Percentiles rank a stretch among this genome's conserved stretches.
Evolutionary conservation across 2,797 vertebrate genomes (phyloP).

Genomic region (Sebastes itinus): DNA sequence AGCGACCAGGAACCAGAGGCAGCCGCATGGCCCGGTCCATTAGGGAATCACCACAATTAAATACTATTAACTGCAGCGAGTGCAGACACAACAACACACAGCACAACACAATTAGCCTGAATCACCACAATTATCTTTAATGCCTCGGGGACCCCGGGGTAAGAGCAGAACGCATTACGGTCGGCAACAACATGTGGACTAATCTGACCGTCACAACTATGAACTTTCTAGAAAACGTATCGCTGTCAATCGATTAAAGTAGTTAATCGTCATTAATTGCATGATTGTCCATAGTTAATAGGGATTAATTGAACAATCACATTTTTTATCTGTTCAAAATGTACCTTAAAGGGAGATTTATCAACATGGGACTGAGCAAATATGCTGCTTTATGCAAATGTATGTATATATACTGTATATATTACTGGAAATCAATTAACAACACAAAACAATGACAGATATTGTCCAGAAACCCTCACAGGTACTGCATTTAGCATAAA

Average conservation of each 20-base stretch:
- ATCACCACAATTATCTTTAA: slow-evolving; percentile 74
- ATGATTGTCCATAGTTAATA: too few relatives aligned
- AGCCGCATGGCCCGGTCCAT: slow-evolving; percentile 32
- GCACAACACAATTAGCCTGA: slow-evolving; percentile 70
- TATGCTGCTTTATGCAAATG: too few relatives aligned
- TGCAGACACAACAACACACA: slow-evolving; percentile 62
- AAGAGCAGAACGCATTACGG: slow-evolving; percentile 34
- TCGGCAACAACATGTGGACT: slow-evolving; percentile 21
- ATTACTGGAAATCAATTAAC: too few relatives aligned
- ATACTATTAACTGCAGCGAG: slow-evolving; percentile 67
- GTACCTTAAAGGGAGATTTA: too few relatives aligned
- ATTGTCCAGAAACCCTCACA: too few relatives aligned
- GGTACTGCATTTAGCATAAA: too few relatives aligned
- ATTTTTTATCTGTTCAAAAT: too few relatives aligned
- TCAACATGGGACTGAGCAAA: too few relatives aligned
- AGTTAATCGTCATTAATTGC: too few relatives aligned
- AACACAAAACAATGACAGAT: too few relatives aligned
- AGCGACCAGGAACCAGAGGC: slow-evolving; percentile 64
- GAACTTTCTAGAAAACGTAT: not conserved
- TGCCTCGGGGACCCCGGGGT: slow-evolving; percentile 35
- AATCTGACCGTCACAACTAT: slow-evolving; percentile 8
- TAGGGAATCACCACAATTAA: slow-evolving; percentile 70
- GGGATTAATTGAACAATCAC: too few relatives aligned
- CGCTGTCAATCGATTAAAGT: not conserved
- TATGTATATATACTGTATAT: too few relatives aligned